Evolutionary conservation across 1,140 invertebrate species (phyloP), one percentile per base, ranked within the genome.

Genomic region (Cotesia chilonis): DNA sequence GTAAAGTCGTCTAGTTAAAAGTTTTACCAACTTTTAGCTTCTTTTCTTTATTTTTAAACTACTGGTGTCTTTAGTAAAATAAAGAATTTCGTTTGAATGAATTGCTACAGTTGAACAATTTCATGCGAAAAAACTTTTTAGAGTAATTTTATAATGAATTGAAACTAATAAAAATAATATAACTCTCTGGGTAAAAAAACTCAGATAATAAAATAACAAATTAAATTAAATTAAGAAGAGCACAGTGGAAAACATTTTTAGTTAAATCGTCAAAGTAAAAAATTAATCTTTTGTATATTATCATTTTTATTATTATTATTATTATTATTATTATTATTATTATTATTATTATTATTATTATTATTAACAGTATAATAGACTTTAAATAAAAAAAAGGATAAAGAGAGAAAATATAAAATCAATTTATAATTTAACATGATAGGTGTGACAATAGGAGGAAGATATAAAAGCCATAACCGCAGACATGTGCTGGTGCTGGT

Each of bases 401-500:
- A 57, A 9, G 28, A 60, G 28, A 60, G 6, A 60, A 4, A 35
- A 35, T 35, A 35, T 36, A 64, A n/a, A 38, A 38, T 64, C 9
- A 64, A 41, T 64, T 5, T 28, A 61, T 28, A 10, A 4, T 61
- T 38, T 14, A 20, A 36, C 28, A 60, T 52, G 54, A 54, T 36
- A 63, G 52, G 61, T 35, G 61, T 28, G 36, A 54, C 10, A 20
- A 54, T 51, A 63, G 60, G 12, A 55, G 35, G 52, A 35, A 37
- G 66, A 54, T 47, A 66, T 66, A 66, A 28, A 51, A 52, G 51
- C 28, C n/a, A 6, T 7, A 70, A 52, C 41, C 61, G 57, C 55
- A 68, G 73, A 55, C 68, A 72, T 70, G 74, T 78, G 75, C 41
- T 47, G 41, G 28, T 71, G 14, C 14, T 14, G 41, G 28, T 71